A percentile compares a stretch with the other conserved stretches of the same genome.
phyloP scores from a whole-genome alignment of 2,113 vertebrate genomes.

The Gopherus evgoodei region DNA sequence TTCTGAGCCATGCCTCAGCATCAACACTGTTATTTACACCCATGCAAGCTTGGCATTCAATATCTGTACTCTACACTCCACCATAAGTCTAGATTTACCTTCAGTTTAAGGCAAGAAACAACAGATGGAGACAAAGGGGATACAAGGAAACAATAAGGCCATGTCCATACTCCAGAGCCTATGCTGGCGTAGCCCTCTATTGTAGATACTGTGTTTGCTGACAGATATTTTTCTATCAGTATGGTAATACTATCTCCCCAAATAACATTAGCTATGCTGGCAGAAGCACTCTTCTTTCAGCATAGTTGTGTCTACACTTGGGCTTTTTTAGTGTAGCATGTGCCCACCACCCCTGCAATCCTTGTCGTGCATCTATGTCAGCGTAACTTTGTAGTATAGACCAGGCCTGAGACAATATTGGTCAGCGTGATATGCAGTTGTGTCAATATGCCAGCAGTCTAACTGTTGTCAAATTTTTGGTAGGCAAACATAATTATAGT shows the following conservation, averaged over 20 bases:
- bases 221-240: background rate
- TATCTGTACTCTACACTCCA: too few species aligned
- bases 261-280: background rate
- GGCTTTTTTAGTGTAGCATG: background rate
- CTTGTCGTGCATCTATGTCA: background rate
- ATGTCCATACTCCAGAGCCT: too few species aligned
- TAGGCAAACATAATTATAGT: background rate
- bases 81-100: too few species aligned
- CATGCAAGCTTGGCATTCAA: too few species aligned
- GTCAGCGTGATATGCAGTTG: background rate
- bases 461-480: too few species aligned
- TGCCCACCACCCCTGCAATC: background rate
- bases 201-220: background rate
- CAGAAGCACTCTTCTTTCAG: background rate
- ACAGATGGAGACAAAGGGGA: too few species aligned
- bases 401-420: background rate
- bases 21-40: too few species aligned
- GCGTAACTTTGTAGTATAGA: background rate
- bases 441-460: background rate
- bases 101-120: too few species aligned
- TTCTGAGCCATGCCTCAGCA: too few species aligned
- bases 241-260: background rate
- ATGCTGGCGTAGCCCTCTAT: too few species aligned
- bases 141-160: too few species aligned
- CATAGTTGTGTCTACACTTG: background rate